Percentiles rank a stretch among this genome's conserved stretches.
Conservation (phyloP, 1,140 invertebrate species). For the Dinothrombium tinctorium region DNA sequence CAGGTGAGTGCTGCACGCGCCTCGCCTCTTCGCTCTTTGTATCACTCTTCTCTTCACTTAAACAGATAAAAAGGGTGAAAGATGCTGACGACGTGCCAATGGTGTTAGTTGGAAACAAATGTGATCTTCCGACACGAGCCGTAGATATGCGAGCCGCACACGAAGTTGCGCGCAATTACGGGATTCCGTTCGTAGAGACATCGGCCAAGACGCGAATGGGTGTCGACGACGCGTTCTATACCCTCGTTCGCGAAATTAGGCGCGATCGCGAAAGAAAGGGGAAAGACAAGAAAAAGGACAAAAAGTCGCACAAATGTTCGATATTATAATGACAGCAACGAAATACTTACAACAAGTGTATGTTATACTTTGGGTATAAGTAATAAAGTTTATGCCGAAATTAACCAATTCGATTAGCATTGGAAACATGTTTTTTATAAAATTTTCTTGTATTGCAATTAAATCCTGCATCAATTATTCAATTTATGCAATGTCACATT, state of each 20-base stretch:
- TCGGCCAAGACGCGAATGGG: slow-evolving; percentile 97
- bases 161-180: slow-evolving; percentile 79
- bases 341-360: too few relatives aligned
- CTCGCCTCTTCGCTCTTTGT: not conserved
- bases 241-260: slow-evolving; percentile 86
- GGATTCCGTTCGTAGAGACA: slow-evolving; percentile 93
- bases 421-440: too few relatives aligned
- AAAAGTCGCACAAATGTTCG: too few relatives aligned
- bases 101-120: slow-evolving; percentile 98
- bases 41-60: not conserved
- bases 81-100: slow-evolving; percentile 98
- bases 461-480: too few relatives aligned
- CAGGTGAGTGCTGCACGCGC: slow-evolving; percentile 30
- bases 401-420: too few relatives aligned
- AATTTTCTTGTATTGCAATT: too few relatives aligned
- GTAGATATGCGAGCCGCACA: slow-evolving; percentile 63
- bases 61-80: slow-evolving; percentile 77
- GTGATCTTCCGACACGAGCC: slow-evolving; percentile 69
- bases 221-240: slow-evolving; percentile 98
- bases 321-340: too few relatives aligned
- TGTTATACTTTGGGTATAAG: too few relatives aligned
- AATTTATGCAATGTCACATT: too few relatives aligned
- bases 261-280: slow-evolving; percentile 34
- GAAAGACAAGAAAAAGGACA: slow-evolving; percentile 22
- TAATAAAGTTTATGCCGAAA: too few relatives aligned